Evolutionary conservation across 2,113 vertebrate genomes (phyloP).

Genomic region (Balaeniceps rex): DNA sequence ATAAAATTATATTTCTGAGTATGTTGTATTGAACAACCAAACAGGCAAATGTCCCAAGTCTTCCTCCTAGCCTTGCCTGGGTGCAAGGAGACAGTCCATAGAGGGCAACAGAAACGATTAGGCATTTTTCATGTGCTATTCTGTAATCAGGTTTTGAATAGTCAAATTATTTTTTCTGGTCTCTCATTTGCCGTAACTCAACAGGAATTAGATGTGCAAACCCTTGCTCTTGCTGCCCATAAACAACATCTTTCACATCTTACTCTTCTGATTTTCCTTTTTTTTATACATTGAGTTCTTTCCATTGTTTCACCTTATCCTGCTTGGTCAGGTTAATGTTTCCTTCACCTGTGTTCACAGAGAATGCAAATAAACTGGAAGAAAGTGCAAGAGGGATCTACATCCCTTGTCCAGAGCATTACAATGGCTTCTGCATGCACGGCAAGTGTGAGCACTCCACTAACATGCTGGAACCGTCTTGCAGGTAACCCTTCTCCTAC

Average conservation of each 20-base stretch:
- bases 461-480: constrained; percentile 88
- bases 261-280: constrained; percentile 2
- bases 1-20: neutral
- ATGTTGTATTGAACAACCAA: neutral
- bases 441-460: constrained; percentile 95
- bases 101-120: neutral
- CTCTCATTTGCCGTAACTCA: neutral
- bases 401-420: constrained; percentile 94
- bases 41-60: neutral
- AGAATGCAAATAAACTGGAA: constrained; percentile 87
- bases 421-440: constrained; percentile 94
- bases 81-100: neutral
- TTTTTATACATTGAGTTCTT: neutral
- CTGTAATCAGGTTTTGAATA: constrained; percentile 16
- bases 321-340: neutral
- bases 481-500: constrained; percentile 82
- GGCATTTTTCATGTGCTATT: constrained; percentile 6
- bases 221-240: neutral
- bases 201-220: neutral
- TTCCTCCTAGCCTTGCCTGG: neutral
- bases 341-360: constrained; percentile 69
- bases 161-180: neutral
- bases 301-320: neutral
- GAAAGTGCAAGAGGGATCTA: constrained; percentile 86
- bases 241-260: neutral